phyloP scores from a whole-genome alignment of 2,113 vertebrate genomes.

The Dromaius novaehollandiae region DNA sequence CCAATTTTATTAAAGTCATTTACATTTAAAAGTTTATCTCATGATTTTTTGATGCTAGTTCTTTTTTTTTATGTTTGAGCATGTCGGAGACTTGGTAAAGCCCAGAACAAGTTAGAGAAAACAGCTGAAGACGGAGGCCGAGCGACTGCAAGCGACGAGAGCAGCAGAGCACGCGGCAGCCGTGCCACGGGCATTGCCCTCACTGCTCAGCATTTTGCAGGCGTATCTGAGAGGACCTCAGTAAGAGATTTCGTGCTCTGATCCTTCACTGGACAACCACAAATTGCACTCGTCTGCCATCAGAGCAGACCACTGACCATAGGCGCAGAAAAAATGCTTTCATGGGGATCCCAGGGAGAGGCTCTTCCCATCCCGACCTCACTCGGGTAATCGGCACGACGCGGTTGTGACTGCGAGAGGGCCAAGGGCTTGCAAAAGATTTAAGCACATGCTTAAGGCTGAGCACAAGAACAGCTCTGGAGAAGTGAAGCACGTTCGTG shows the following conservation, averaged over 20 bases:
- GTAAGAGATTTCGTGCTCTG: background rate
- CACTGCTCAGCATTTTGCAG: background rate
- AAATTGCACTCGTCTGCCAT: constrained; percentile 23
- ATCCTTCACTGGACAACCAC: background rate
- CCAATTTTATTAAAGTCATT: background rate
- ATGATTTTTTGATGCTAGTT: background rate
- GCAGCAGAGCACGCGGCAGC: background rate
- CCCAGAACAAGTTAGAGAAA: background rate
- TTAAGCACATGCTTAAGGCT: background rate
- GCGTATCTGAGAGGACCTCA: background rate
- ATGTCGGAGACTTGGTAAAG: background rate
- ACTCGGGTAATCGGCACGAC: background rate
- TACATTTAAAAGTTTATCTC: background rate
- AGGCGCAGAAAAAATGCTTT: constrained; percentile 1
- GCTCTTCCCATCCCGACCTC: background rate
- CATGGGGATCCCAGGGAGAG: background rate
- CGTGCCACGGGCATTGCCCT: accelerated
- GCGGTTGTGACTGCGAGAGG: background rate
- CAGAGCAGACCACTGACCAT: background rate
- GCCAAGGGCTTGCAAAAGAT: background rate
- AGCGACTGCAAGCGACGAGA: background rate
- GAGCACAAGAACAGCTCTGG: background rate
- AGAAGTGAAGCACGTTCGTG: background rate
- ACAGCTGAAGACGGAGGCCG: background rate
- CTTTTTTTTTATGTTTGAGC: background rate